phyloP scores from a whole-genome alignment of 2,113 vertebrate species.

The Phaethornis superciliosus region DNA sequence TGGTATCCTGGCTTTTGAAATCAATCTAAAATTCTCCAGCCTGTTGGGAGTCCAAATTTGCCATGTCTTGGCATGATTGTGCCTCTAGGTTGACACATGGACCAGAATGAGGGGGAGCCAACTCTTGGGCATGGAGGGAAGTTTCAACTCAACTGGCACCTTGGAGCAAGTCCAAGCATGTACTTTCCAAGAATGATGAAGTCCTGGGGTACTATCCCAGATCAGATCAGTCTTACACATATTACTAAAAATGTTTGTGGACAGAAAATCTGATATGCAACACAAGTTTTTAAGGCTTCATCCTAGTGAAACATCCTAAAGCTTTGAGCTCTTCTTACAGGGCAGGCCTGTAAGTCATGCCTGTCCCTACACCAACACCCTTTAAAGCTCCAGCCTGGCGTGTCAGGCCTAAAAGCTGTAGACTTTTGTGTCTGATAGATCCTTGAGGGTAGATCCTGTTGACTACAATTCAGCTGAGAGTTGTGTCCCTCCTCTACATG shows the following conservation, averaged over 20 bases:
- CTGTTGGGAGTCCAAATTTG: background rate
- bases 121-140: background rate
- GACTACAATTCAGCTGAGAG: background rate
- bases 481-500: background rate
- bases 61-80: background rate
- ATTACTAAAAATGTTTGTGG: background rate
- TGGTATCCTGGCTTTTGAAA: background rate
- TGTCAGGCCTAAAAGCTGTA: background rate
- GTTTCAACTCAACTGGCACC: background rate
- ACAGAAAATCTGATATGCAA: background rate
- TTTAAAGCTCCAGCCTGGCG: background rate
- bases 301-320: background rate
- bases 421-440: background rate
- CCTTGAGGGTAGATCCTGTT: background rate
- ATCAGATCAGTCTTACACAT: background rate
- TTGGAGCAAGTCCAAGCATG: background rate
- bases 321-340: background rate
- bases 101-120: background rate
- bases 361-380: background rate
- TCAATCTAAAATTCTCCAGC: background rate
- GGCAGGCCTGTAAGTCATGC: background rate
- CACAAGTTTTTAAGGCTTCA: background rate
- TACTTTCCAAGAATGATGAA: background rate
- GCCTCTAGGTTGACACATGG: background rate
- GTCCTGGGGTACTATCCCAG: background rate